Evolutionary conservation across 2,113 vertebrate species (phyloP), one percentile per base, ranked within the genome.

Genomic region (Conger conger): DNA sequence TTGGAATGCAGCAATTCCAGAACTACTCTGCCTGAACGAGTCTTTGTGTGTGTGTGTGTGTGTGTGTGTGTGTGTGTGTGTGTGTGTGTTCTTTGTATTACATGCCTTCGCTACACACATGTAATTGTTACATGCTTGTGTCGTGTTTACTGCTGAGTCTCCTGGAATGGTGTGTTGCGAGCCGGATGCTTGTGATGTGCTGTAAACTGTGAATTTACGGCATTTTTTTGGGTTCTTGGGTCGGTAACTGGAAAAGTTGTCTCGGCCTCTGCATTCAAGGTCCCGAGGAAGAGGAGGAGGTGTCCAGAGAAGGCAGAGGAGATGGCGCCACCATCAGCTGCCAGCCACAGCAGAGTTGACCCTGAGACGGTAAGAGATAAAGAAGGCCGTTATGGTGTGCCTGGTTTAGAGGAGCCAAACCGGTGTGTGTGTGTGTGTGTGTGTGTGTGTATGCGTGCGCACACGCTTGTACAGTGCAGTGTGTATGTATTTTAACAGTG

Each of bases 331-430:
- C 81, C 13, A 1, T 84, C 84, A 0, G 87, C 76, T 40, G 57
- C 88, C 76, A 88, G 86, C 86, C 88, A 83, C 86, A 91, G 80
- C 60, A 89, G 88, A 89, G 91, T 92, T 1, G 76, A 92, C 38
- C 87, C 87, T 37, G 89, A 91, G 78, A 91, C 87, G 83, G 91
- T 92, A 73, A 33, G 27, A n/a, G 60, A 68, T 27, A 68, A 18
- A 30, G 33, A 73, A 73, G 68, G 13, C 68, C n/a, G 9, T 13
- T 3, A 57, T 16, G 18, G 23, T 68, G 54, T 16, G 54, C 60
- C 27, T 68, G 60, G 23, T 30, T n/a, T 68, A 27, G 60, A 68
- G 60, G 4, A 68, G 60, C 60, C 17, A 20, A 9, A n/a, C 60
- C 6, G 23, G 27, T n/a, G 60, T 27, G 60, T 4, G 4, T 9